A percentile compares a stretch with the other conserved stretches of the same genome.
These are phyloP conservation scores for Catharus fuscescens DNA, from an alignment of 2,113 vertebrate genomes.

Conservation along the genomic window DNA sequence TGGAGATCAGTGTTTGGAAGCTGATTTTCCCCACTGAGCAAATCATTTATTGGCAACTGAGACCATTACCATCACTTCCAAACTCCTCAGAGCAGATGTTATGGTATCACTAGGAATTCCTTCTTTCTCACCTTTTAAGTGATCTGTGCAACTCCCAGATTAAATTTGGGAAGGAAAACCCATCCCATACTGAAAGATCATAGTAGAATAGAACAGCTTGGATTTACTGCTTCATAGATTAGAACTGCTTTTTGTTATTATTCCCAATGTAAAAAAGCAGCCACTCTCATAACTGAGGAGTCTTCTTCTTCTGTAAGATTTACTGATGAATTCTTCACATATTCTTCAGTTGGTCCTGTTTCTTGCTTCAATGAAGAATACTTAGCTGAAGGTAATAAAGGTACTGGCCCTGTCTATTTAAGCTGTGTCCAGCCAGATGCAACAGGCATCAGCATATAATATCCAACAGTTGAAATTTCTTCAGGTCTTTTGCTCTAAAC, in stretches of 20 bases:
- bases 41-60: background rate
- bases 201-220: background rate
- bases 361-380: background rate
- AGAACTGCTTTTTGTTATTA: background rate
- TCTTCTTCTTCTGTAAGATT: background rate
- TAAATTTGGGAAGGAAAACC: background rate
- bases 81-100: background rate
- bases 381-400: background rate
- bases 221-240: background rate
- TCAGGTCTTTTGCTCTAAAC: conserved; percentile 20
- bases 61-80: background rate
- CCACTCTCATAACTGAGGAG: background rate
- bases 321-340: background rate
- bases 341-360: background rate
- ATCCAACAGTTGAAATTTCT: conserved; percentile 3
- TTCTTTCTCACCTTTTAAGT: background rate
- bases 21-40: background rate
- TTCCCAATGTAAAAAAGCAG: background rate
- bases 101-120: background rate
- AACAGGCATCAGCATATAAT: conserved; percentile 13
- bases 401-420: background rate
- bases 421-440: background rate
- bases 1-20: background rate
- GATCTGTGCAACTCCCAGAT: background rate
- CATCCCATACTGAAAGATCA: background rate